Base-by-base conservation (phyloP, 2,888 invertebrate genomes). In the Dasysyrphus tricinctus region DNA sequence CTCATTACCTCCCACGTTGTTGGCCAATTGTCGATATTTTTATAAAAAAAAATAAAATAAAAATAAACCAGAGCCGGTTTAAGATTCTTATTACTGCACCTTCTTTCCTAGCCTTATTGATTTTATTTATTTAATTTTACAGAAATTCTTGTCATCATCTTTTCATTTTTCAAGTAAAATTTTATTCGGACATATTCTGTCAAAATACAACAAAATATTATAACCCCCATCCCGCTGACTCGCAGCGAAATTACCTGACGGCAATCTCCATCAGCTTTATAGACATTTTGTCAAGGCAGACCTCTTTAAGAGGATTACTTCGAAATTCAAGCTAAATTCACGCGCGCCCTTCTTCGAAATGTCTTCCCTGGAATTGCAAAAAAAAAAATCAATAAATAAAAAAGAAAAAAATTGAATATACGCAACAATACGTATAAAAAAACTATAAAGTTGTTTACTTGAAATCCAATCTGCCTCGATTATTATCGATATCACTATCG, bases 401-500 rank as follows among this genome's bases (percentile, higher is more conserved):
- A 37, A 5, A 16, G n/a, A 49, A 59, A 75, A 80, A 57, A 57
- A 57, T 34, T 34, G 32, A 69, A 75, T 49, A 19, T 51, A 24
- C 57, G 37, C 14, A 11, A 57, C 24, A 19, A 54, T 44, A 70
- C 49, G 24, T 39, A 54, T 47, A 44, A 54, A 54, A 57, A 81
- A 78, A 70, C 61, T 70, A 83, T 42, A 51, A 74, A 86, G 82
- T 86, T 82, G 82, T 86, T 86, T 86, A 82, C 86, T 72, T 86
- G 86, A 79, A 82, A 86, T 82, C 75, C 86, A 82, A 86, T 86
- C 82, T 86, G 82, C 78, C 56, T 82, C 82, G 86, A 82, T 86
- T 86, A 82, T 82, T 86, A 86, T 79, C 86, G 82, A 86, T 86
- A 86, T 82, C 86, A 86, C 82, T 86, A 82, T 86, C 86, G 86